Evolutionary conservation across 2,888 invertebrate genomes (phyloP).

Genomic region (Folsomia candida): DNA sequence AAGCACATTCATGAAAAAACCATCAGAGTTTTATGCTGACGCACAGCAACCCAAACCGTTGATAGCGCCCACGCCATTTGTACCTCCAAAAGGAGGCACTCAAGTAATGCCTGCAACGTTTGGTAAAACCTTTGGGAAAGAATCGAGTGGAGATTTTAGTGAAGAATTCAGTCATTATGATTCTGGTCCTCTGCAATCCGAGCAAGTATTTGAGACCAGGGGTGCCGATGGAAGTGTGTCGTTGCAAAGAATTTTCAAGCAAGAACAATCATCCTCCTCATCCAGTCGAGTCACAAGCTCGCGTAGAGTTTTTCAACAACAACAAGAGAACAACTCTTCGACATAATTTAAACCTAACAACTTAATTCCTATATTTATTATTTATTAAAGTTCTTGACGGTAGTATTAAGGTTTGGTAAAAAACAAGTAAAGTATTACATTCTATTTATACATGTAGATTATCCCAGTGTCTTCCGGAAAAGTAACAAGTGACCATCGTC

Average conservation of each 20-base stretch:
- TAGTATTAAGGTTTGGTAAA: no score
- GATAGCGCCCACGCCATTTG: neutral
- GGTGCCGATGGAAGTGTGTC: constrained; percentile 47
- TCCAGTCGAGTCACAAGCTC: constrained; percentile 44
- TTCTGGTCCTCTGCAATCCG: constrained; percentile 45
- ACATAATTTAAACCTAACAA: neutral
- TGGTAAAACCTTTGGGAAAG: constrained; percentile 43
- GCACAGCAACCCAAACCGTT: constrained; percentile 15
- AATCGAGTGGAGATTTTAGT: constrained; percentile 21
- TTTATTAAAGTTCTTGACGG: neutral
- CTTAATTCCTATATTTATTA: neutral
- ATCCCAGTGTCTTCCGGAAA: constrained; percentile 14
- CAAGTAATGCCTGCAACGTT: constrained; percentile 43
- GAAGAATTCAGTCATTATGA: constrained; percentile 48
- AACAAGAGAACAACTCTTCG: constrained; percentile 29
- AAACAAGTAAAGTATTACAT: neutral
- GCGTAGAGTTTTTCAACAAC: constrained; percentile 44
- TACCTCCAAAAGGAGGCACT: constrained; percentile 26
- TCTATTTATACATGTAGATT: neutral
- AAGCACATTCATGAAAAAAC: constrained; percentile 49
- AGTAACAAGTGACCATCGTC: constrained; percentile 7
- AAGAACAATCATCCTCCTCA: constrained; percentile 47
- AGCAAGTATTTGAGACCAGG: constrained; percentile 47
- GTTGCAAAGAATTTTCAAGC: constrained; percentile 47
- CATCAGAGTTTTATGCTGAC: constrained; percentile 46